Conservation (phyloP, 2,113 vertebrate genomes). For the Meriones unguiculatus region DNA sequence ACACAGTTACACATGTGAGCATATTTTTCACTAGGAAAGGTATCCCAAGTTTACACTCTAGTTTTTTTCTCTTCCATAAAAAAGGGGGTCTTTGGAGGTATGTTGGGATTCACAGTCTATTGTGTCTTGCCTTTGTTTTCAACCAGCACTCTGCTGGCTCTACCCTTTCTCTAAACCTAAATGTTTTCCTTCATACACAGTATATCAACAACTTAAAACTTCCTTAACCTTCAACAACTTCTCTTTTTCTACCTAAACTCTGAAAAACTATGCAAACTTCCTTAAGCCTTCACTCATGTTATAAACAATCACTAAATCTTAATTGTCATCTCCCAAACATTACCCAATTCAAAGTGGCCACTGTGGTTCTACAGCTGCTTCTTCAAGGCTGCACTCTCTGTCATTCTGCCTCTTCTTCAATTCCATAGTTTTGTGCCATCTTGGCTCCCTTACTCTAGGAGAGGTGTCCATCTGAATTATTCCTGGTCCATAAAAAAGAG, state of each 20-base stretch:
- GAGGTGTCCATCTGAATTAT: background rate
- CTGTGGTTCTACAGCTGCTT: background rate
- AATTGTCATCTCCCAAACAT: background rate
- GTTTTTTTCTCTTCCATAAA: background rate
- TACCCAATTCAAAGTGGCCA: accelerated
- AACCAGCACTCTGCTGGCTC: background rate
- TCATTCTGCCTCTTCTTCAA: background rate
- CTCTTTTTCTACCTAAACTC: slow-evolving; percentile 21
- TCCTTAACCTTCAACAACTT: background rate
- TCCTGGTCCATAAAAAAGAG: background rate
- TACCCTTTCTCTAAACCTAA: background rate
- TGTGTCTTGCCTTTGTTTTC: background rate
- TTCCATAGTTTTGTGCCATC: background rate
- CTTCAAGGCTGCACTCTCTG: background rate
- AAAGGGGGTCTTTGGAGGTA: background rate
- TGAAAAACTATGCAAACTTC: background rate
- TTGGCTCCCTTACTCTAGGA: background rate
- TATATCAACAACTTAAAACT: background rate
- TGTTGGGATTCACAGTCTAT: background rate
- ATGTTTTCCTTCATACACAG: background rate
- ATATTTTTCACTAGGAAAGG: background rate
- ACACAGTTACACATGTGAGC: background rate
- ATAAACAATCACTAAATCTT: background rate
- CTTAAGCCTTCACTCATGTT: background rate
- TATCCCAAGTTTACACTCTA: background rate